Evolutionary conservation across 2,888 invertebrate genomes (phyloP).

Genomic region (Drosophila percnosoma): DNA sequence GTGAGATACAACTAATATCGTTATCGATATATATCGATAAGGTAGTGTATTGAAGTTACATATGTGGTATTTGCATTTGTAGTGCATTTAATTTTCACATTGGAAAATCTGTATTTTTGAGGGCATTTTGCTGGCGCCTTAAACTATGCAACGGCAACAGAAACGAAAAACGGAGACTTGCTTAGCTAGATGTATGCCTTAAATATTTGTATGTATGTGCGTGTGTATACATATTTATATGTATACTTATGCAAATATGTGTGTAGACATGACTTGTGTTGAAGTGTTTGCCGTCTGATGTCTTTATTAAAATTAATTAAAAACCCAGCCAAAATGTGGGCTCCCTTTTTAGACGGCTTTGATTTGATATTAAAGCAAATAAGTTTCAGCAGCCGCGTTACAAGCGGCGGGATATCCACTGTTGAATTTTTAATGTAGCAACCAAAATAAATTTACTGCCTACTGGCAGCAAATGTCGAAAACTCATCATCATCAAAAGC

Average conservation of each 20-base stretch:
- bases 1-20: too few species aligned
- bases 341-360: constrained; percentile 45
- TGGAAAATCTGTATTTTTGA: background rate
- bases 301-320: constrained; percentile 54
- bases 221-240: background rate
- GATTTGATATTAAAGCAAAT: constrained; percentile 76
- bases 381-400: constrained; percentile 6
- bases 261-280: constrained; percentile 9
- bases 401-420: constrained; percentile 10
- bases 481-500: constrained; percentile 35
- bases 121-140: constrained; percentile 15
- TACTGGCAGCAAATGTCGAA: constrained; percentile 36
- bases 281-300: constrained; percentile 30
- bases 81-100: constrained; percentile 18
- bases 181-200: background rate
- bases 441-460: constrained; percentile 66
- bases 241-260: constrained; percentile 1
- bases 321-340: constrained; percentile 20
- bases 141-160: constrained; percentile 63
- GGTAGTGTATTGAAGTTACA: too few species aligned
- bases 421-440: constrained; percentile 69
- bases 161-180: constrained; percentile 10
- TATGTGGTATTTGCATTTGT: background rate
- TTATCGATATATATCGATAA: too few species aligned
- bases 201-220: background rate